phyloP scores from a whole-genome alignment of 2,113 vertebrate species.

The Pipra filicauda region DNA sequence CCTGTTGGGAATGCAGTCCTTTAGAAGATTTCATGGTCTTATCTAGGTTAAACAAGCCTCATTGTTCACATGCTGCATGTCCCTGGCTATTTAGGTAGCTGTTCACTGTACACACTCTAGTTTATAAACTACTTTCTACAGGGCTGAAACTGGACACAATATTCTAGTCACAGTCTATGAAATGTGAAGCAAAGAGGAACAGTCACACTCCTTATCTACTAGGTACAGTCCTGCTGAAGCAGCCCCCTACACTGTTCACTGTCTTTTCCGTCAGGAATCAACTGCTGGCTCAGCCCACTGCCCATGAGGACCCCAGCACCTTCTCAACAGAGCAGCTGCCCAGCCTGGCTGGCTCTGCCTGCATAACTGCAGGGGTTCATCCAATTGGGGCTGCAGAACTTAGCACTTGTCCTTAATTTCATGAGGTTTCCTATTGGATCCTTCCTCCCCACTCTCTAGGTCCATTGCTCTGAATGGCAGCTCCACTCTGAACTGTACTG shows the following conservation, averaged over 20 bases:
- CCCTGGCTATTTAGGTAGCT: background rate
- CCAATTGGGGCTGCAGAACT: background rate
- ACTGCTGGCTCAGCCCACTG: background rate
- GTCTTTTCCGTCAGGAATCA: background rate
- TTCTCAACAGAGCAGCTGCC: background rate
- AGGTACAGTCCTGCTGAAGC: background rate
- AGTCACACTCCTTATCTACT: background rate
- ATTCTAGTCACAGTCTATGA: background rate
- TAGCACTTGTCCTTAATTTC: background rate
- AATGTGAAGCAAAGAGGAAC: background rate
- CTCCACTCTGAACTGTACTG: background rate
- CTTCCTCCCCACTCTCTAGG: background rate
- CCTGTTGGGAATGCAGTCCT: background rate
- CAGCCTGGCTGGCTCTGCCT: background rate
- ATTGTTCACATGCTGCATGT: accelerated
- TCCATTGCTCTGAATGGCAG: background rate
- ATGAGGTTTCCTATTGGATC: background rate
- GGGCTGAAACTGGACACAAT: background rate
- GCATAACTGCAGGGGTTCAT: background rate
- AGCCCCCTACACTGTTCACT: background rate
- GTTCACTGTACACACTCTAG: background rate
- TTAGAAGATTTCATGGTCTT: background rate
- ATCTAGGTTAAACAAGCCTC: background rate
- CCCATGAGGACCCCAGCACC: background rate
- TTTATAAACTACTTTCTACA: background rate